Base-by-base conservation (phyloP, 2,888 invertebrate species). In the Aspidiotus rigidus region DNA sequence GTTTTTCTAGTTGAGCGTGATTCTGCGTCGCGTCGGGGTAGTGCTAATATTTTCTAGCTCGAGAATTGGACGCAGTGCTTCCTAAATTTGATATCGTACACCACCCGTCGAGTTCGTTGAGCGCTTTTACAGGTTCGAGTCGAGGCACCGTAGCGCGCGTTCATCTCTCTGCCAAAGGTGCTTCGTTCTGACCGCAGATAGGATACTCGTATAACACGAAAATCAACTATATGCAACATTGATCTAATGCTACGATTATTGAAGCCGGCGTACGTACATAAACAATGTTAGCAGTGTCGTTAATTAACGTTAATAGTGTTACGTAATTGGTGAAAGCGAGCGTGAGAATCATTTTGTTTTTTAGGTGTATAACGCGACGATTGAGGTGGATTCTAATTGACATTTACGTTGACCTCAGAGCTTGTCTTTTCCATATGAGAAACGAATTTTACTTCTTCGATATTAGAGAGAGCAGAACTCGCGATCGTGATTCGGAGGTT, bases 1-100 rank as follows among this genome's bases (percentile, higher is more conserved):
- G 62, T 62, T 62, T 62, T 28, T 62, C 62, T 49, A 62, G 62
- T 62, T 62, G 62, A 62, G 44, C 62, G 62, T 62, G 16, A 49
- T 62, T 17, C 49, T 28, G 42, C 62, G 62, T 62, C 44, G 42
- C 62, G 62, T 28, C 44, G 28, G 16, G 44, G 42, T 62, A 62
- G 42, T 44, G 62, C 62, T 62, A 62, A 62, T 62, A 44, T 62
- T 17, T 62, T 62, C 62, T 62, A 62, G 62, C 62, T 62, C 44
- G 42, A 62, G 44, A 62, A 62, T 62, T 62, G 44, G 44, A 62
- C 28, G 28, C 62, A 62, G 62, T 41, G 62, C 44, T 62, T 16
- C 62, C 62, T 49, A 62, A 62, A 62, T 28, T 28, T 28, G 28
- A 28, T 28, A 28, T 28, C 28, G 28, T 28, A 28, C 28, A 28